Evolutionary conservation across 2,797 vertebrate species (phyloP).

Genomic region (Hemibagrus guttatus): DNA sequence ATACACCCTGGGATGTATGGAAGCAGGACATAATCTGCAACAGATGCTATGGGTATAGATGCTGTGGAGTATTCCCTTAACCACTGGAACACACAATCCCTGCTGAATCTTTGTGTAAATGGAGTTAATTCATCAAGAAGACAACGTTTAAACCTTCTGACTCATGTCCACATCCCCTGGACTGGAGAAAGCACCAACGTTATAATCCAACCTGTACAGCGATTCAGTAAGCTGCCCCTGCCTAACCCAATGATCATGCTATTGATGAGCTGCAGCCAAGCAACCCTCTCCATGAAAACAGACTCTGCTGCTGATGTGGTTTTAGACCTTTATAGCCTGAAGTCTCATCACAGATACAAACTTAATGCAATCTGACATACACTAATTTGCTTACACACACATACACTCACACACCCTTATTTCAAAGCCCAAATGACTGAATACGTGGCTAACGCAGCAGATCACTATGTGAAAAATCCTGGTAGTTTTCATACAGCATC

Average conservation of each 20-base stretch:
- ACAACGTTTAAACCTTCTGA: background rate
- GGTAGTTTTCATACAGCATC: background rate
- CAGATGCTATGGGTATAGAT: background rate
- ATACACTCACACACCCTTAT: background rate
- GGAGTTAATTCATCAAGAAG: background rate
- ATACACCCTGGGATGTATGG: background rate
- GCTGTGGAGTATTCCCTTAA: background rate
- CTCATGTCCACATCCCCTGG: background rate
- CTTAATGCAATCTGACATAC: slow-evolving; percentile 21
- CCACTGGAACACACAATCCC: too few relatives aligned
- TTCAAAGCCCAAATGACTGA: background rate
- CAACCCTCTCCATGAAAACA: slow-evolving; percentile 71
- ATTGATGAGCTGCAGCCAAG: slow-evolving; percentile 71
- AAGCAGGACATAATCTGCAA: background rate
- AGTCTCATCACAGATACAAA: slow-evolving; percentile 34
- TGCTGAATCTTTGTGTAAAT: background rate
- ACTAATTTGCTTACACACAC: background rate
- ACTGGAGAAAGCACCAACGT: background rate
- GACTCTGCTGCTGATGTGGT: slow-evolving; percentile 30
- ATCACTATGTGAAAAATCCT: background rate
- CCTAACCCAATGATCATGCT: slow-evolving; percentile 41
- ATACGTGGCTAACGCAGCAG: background rate
- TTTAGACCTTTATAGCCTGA: slow-evolving; percentile 40
- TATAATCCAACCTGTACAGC: background rate
- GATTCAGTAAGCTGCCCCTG: background rate